Conservation (phyloP, 2,113 vertebrate species). For the Naja naja region DNA sequence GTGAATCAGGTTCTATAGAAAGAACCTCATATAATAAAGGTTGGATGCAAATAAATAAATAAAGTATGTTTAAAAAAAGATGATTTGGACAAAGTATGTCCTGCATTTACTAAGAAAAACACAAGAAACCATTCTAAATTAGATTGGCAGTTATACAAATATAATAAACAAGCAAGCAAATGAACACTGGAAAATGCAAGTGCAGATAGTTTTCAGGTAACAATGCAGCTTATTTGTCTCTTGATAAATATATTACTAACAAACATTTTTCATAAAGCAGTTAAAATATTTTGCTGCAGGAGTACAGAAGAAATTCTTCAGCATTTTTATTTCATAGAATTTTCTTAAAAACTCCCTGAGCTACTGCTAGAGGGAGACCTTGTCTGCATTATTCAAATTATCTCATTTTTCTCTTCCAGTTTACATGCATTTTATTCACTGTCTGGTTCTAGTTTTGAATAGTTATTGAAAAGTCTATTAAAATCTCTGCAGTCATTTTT, state of each 20-base stretch:
- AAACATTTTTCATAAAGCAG: neutral
- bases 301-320: neutral
- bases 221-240: neutral
- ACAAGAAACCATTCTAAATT: too few species aligned
- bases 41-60: neutral
- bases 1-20: neutral
- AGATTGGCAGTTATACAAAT: too few species aligned
- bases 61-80: too few species aligned
- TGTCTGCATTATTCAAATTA: slow-evolving; percentile 37
- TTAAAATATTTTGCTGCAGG: neutral
- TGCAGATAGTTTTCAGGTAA: neutral
- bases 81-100: too few species aligned
- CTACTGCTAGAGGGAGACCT: slow-evolving; percentile 63
- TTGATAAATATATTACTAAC: neutral
- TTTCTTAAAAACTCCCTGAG: neutral
- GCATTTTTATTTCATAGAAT: slow-evolving; percentile 2
- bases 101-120: too few species aligned
- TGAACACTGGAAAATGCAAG: too few species aligned
- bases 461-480: neutral
- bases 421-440: neutral
- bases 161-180: too few species aligned
- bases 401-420: neutral
- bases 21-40: neutral
- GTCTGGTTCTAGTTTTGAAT: neutral
- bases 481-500: neutral